Evolutionary conservation across 2,888 invertebrate species (phyloP), one percentile per base, ranked within the genome.

Genomic region (Chrysina gloriosa): DNA sequence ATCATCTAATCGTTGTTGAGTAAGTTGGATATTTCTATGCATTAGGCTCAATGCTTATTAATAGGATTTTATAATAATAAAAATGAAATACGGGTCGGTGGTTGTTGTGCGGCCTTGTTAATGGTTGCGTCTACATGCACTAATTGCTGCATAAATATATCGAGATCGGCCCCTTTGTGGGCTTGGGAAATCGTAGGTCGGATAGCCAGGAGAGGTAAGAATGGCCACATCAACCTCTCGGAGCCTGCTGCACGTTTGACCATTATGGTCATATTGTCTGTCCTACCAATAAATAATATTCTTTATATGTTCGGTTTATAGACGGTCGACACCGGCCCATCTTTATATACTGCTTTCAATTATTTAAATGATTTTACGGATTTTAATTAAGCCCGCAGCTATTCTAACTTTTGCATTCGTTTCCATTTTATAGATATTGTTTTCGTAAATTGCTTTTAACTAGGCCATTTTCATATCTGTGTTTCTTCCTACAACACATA

Each of bases 251-350:
- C 67, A 61, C 64, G 65, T 78, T 73, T 76, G 75, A 78, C 82
- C 80, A 82, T 82, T 82, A 82, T 80, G 71, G 78, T 76, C 79
- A 81, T 81, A 82, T 82, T 82, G 82, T 82, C 80, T 80, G 80
- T 81, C 74, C 77, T 76, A 80, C 80, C 82, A 81, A 82, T 82
- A 82, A 82, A 82, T 82, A 82, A 82, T 82, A 82, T 81, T 82
- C 82, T 82, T 82, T 82, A 82, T 82, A 81, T 80, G 82, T 81
- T 78, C 76, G 76, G 77, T 73, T 77, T 67, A 67, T 58, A 54
- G 64, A 65, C 63, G 68, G 64, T 29, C 63, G 25, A 63, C 65
- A 54, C 68, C 50, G 63, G 25, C 58, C 39, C 58, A 39, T 39
- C 58, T 58, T 58, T 58, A 58, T 58, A 14, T 50, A 45, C 19